Evolutionary conservation across 2,797 vertebrate genomes (phyloP).

Genomic region (Euthynnus affinis): DNA sequence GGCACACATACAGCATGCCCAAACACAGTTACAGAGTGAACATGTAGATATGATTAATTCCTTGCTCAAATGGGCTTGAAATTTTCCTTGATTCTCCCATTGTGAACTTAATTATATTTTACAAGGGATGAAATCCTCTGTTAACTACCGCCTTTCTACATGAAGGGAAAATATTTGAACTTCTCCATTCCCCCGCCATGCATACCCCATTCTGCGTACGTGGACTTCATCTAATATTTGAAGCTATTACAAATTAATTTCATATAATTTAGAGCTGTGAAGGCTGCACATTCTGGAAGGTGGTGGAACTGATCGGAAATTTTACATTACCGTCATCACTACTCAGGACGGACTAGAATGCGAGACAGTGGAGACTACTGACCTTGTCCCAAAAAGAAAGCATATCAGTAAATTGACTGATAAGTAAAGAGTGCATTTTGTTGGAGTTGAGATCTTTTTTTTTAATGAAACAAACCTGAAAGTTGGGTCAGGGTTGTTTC

Average conservation of each 20-base stretch:
- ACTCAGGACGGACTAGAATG: slow-evolving; percentile 16
- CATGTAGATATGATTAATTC: slow-evolving; percentile 41
- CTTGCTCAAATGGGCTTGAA: slow-evolving; percentile 59
- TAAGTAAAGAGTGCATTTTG: background rate
- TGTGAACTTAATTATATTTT: slow-evolving; percentile 74
- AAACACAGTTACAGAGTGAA: slow-evolving; percentile 17
- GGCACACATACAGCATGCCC: background rate
- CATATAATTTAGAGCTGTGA: slow-evolving; percentile 47
- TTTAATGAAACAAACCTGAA: background rate
- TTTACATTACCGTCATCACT: slow-evolving; percentile 54
- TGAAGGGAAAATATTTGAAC: slow-evolving; percentile 60
- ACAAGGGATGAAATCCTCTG: slow-evolving; percentile 67
- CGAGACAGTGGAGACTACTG: background rate
- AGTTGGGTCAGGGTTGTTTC: background rate
- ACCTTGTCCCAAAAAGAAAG: background rate
- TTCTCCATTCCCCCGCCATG: slow-evolving; percentile 54
- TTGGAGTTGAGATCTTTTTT: background rate
- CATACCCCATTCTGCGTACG: slow-evolving; percentile 43
- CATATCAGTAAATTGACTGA: background rate
- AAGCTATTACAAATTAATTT: slow-evolving; percentile 81
- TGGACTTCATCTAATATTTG: slow-evolving; percentile 72
- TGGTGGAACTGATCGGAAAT: slow-evolving; percentile 72
- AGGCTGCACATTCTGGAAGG: slow-evolving; percentile 31
- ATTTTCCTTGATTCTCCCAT: slow-evolving; percentile 52
- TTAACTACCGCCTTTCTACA: slow-evolving; percentile 66